A percentile compares a stretch with the other conserved stretches of the same genome.
phyloP scores from a whole-genome alignment of 2,113 vertebrate species.

The Petaurus breviceps region DNA sequence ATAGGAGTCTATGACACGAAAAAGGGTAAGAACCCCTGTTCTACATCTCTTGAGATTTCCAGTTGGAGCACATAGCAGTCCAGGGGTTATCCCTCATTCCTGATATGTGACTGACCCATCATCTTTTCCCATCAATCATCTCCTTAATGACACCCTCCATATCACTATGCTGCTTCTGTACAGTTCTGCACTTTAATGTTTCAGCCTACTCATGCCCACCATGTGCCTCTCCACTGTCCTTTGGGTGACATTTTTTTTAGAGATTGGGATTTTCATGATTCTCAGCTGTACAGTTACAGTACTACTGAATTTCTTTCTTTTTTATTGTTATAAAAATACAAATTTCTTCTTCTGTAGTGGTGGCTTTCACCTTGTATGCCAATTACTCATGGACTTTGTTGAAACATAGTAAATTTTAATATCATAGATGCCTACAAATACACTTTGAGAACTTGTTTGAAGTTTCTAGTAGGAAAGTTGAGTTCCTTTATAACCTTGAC shows the following conservation, averaged over 20 bases:
- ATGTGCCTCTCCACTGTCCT: not conserved
- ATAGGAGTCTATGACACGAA: not conserved
- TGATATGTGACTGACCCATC: not conserved
- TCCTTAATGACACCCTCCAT: not conserved
- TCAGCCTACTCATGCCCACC: not conserved
- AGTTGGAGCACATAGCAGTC: not conserved
- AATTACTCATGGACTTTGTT: constrained; percentile 40
- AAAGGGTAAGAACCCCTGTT: not conserved
- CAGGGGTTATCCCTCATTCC: not conserved
- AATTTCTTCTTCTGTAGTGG: constrained; percentile 36
- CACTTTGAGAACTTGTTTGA: not conserved
- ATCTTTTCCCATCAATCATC: not conserved
- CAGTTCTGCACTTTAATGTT: not conserved
- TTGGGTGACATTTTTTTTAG: not conserved
- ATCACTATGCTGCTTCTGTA: not conserved
- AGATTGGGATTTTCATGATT: not conserved
- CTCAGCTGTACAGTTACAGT: not conserved
- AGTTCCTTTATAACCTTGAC: constrained; percentile 2
- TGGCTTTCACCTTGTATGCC: constrained; percentile 27
- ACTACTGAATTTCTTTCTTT: not conserved
- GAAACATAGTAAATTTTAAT: constrained; percentile 41
- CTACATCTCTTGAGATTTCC: not conserved
- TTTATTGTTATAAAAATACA: not conserved
- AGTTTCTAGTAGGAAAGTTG: not conserved
- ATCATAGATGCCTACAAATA: constrained; percentile 23